phyloP scores from a whole-genome alignment of 1,140 invertebrate species.

The Apolygus lucorum region DNA sequence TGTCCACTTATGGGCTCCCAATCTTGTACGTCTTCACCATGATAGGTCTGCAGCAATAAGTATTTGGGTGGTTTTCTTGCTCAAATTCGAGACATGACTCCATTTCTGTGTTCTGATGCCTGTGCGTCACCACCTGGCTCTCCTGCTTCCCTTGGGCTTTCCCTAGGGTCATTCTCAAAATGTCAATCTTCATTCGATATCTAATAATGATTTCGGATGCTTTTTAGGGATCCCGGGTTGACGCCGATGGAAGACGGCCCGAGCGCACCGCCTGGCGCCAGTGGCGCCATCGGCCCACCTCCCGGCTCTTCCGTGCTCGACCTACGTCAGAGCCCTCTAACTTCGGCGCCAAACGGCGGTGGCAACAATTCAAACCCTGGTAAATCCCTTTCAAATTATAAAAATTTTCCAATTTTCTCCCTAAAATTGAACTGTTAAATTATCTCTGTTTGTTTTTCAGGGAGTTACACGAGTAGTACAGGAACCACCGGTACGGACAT shows the following conservation, averaged over 20 bases:
- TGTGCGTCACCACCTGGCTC: too few species aligned
- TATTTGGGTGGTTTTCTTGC: too few species aligned
- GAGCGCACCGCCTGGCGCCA: background rate
- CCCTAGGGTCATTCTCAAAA: too few species aligned
- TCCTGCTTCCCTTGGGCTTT: too few species aligned
- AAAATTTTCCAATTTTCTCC: constrained; percentile 26
- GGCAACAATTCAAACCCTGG: constrained; percentile 31
- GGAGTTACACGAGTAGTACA: constrained; percentile 25
- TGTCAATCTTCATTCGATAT: too few species aligned
- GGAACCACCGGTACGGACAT: constrained; percentile 50
- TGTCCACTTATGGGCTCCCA: too few species aligned
- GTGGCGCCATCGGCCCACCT: background rate
- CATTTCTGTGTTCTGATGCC: too few species aligned
- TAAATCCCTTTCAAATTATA: constrained; percentile 27
- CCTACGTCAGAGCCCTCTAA: constrained; percentile 49
- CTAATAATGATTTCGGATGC: too few species aligned
- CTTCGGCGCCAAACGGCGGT: constrained; percentile 38
- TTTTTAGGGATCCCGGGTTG: constrained; percentile 18
- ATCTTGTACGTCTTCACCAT: too few species aligned
- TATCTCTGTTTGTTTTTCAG: background rate
- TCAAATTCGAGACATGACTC: too few species aligned
- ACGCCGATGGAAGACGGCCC: background rate
- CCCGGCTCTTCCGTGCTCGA: constrained; percentile 48
- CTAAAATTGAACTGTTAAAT: background rate
- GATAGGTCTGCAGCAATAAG: too few species aligned